Base-by-base conservation (phyloP, 2,113 vertebrate genomes). In the Noctilio leporinus region DNA sequence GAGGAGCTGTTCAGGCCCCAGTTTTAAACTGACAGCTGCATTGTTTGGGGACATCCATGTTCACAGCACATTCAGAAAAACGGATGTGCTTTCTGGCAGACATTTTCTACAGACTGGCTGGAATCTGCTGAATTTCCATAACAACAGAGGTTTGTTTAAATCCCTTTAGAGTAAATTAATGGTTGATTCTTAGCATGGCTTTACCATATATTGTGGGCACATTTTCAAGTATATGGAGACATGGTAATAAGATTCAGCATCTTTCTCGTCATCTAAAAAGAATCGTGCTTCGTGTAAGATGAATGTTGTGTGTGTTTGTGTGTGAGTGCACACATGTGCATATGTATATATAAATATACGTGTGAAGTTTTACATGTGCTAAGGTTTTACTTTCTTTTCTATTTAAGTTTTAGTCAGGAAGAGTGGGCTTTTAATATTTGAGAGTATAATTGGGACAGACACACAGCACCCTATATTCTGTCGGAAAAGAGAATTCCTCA, bases 371-470 rank as follows among this genome's bases (percentile, higher is more conserved):
- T 80, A 84, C 4, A 47, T 33, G 45, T 53, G 7, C 73, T 89
- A 70, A 15, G 19, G 14, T 95, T 96, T 65, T 9, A 7, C 28
- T 73, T 82, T 78, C 2, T 64, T 83, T 90, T 73, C 35, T 59
- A 33, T 19, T 85, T 81, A 9, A 55, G 77, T 92, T 82, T 84
- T 80, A 85, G 91, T 38, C 35, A 97, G 4, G n/a, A 97, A 4
- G 35, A 70, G 69, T 28, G 38, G 70, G 45, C 87, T 62, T 26
- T 82, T 72, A 57, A 88, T 76, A 73, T 96, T 92, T 91, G 93
- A 90, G 45, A 96, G 89, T 16, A 2, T 38, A 95, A 90, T 81
- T n/a, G 49, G 96, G n/a, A n/a, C 43, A 82, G 64, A 47, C 28
- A 28, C 70, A 40, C 59, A 86, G 45, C 43, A 40, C 0, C 0